Percentiles rank a stretch among this genome's conserved stretches.
These are phyloP conservation scores for Tauraco erythrolophus DNA, from an alignment of 2,113 vertebrate species.

Conservation along the genomic window DNA sequence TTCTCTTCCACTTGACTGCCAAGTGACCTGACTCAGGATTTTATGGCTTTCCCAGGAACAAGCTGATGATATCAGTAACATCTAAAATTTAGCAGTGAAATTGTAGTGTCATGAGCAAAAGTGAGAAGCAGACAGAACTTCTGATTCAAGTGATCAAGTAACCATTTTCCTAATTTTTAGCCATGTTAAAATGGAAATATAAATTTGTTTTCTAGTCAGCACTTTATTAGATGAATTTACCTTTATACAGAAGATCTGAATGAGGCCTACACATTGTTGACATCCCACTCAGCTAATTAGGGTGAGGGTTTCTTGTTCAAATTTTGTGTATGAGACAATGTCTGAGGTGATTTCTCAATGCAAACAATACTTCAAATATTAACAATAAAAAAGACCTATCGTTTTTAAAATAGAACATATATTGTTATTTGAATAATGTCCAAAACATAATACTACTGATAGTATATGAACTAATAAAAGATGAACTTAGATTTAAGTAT, in stretches of 20 bases:
- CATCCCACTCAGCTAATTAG: not conserved
- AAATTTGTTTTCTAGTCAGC: not conserved
- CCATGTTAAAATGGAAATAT: not conserved
- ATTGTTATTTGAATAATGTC: not conserved
- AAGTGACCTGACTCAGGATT: slow-evolving; percentile 56
- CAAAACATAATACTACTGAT: not conserved
- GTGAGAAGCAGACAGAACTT: not conserved
- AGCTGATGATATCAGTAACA: not conserved
- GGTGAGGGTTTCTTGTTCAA: not conserved
- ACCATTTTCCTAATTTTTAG: not conserved
- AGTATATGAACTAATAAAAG: not conserved
- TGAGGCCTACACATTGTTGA: not conserved
- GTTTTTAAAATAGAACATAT: not conserved
- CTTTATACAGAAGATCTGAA: not conserved
- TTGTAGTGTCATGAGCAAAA: not conserved
- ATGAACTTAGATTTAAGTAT: not conserved
- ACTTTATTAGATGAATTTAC: not conserved
- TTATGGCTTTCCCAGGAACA: slow-evolving; percentile 37
- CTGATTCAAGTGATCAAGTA: not conserved
- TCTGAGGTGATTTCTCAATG: not conserved
- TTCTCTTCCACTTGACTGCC: slow-evolving; percentile 57
- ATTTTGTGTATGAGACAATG: not conserved
- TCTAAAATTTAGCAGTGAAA: not conserved
- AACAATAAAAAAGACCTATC: not conserved
- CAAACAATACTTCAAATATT: not conserved